Conservation (phyloP, 2,797 vertebrate species). For the Chloroceryle inda region DNA sequence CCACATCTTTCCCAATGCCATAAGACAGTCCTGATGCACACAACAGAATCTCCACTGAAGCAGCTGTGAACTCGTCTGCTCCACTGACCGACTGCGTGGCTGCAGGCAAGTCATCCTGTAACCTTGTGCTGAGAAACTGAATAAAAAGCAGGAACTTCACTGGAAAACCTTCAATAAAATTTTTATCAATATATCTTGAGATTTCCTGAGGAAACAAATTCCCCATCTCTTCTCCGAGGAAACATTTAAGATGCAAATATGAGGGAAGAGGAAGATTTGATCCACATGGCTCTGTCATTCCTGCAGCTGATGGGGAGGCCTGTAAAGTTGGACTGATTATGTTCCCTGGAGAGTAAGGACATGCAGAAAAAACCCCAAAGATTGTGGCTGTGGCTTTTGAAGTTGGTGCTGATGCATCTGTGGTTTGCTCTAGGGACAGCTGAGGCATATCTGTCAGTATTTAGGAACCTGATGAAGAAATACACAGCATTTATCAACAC, state of each 20-base stretch:
- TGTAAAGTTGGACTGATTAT: not conserved
- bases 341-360: not conserved
- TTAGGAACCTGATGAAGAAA: not conserved
- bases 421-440: not conserved
- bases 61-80: constrained; percentile 44
- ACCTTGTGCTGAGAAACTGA: constrained; percentile 59
- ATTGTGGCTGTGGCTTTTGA: constrained; percentile 1
- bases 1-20: constrained; percentile 17
- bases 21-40: constrained; percentile 58
- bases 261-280: constrained; percentile 17
- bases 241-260: not conserved
- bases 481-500: not conserved
- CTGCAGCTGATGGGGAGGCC: not conserved
- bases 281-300: not conserved
- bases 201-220: constrained; percentile 76
- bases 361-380: not conserved
- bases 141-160: constrained; percentile 51
- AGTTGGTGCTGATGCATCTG: not conserved
- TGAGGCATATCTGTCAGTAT: not conserved
- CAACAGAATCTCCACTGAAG: not conserved
- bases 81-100: constrained; percentile 26
- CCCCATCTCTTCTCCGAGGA: constrained; percentile 44
- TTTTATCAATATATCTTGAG: constrained; percentile 65
- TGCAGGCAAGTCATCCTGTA: constrained; percentile 62
- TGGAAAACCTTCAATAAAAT: constrained; percentile 69